Evolutionary conservation across 2,888 invertebrate genomes (phyloP), one percentile per base, ranked within the genome.

Genomic region (Tubulanus polymorphus): DNA sequence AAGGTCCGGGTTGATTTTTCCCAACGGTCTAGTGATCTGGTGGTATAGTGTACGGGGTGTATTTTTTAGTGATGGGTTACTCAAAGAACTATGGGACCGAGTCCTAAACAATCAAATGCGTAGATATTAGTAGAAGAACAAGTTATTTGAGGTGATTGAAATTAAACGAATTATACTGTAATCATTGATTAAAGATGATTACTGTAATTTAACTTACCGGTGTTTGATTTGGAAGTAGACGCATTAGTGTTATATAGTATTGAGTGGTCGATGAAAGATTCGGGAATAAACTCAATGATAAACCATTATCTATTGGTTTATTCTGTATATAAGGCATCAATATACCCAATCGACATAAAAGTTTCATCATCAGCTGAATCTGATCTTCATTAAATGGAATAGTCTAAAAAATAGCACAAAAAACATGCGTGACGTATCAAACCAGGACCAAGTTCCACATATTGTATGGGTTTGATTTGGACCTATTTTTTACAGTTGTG

Each of bases 241-340:
- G 51, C 28, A 65, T 48, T 15, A 63, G 53, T 6, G 63, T 55
- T n/a, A 54, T 47, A 25, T 51, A 53, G 55, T 59, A 54, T 47
- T 55, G 51, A 10, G 47, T 48, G 6, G 53, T 53, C 15, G 60
- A 60, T 2, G 63, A 63, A 12, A 67, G 61, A n/a, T 25, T 18
- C 8, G 53, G 55, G 56, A 57, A 67, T 41, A 48, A 30, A 1
- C 63, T 61, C 49, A 64, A 29, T 8, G 61, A 64, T 45, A 63
- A 51, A 1, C 60, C 62, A 48, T 61, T 59, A 28, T 56, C 59
- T 48, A 60, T 46, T 5, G 28, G 37, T 27, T 55, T 54, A 8
- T 29, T 23, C 3, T 32, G 32, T 1, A 35, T 27, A 28, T 48
- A 30, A 10, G 46, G 29, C 20, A 55, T 55, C 32, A 67, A 27